These are phyloP conservation scores for Atopsyche davidsoni DNA, from an alignment of 1,140 invertebrate species.

Conservation along the genomic window DNA sequence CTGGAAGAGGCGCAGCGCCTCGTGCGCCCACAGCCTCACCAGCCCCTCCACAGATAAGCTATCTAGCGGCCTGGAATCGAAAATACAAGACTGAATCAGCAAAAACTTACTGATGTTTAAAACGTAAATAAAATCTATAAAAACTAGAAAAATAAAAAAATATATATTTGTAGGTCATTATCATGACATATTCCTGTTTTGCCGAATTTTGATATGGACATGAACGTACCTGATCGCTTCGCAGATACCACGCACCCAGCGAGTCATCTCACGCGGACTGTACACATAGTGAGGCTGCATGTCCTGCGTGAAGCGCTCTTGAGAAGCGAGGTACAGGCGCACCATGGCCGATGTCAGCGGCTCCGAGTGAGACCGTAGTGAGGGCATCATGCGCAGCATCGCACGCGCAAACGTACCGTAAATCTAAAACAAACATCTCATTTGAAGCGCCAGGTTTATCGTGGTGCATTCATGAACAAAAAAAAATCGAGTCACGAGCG, in stretches of 20 bases:
- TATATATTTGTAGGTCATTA: background rate
- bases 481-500: no score
- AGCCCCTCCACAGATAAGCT: constrained; percentile 86
- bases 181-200: background rate
- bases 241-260: constrained; percentile 98
- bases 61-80: constrained; percentile 71
- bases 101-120: background rate
- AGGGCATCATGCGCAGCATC: constrained; percentile 89
- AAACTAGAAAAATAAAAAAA: background rate
- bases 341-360: constrained; percentile 98
- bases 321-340: constrained; percentile 94
- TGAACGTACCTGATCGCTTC: constrained; percentile 81
- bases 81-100: background rate
- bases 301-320: constrained; percentile 98
- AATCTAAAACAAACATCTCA: constrained; percentile 68
- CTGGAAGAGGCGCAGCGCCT: constrained; percentile 96
- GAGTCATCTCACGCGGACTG: constrained; percentile 98
- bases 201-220: background rate
- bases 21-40: constrained; percentile 96
- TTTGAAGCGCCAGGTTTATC: no score
- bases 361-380: constrained; percentile 87
- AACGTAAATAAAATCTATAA: background rate
- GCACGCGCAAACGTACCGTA: constrained; percentile 97
- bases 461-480: no score
- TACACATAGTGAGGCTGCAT: constrained; percentile 99